A percentile compares a stretch with the other conserved stretches of the same genome.
These are phyloP conservation scores for Tetramorium alpestre DNA, from an alignment of 1,140 invertebrate species.

Conservation along the genomic window DNA sequence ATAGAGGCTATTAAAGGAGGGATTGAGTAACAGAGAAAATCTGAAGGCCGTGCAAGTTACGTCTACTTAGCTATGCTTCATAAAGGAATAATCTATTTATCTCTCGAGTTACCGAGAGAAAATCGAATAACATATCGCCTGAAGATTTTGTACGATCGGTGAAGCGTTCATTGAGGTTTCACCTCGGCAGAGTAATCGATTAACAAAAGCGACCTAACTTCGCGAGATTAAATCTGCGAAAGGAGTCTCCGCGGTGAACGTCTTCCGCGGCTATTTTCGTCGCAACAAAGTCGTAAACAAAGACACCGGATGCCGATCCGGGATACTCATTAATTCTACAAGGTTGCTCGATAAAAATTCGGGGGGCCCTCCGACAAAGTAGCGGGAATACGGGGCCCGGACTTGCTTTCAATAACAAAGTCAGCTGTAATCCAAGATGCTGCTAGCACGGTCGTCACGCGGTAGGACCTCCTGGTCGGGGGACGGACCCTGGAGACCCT, in stretches of 20 bases:
- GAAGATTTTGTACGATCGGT: not conserved
- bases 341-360: conserved; percentile 46
- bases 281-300: conserved; percentile 22
- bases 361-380: conserved; percentile 35
- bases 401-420: conserved; percentile 54
- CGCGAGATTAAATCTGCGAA: conserved; percentile 17
- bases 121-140: not conserved
- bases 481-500: not conserved
- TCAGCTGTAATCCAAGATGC: conserved; percentile 59
- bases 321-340: conserved; percentile 52
- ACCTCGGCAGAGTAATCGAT: not conserved
- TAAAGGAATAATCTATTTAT: not conserved
- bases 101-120: not conserved
- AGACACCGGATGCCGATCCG: conserved; percentile 14
- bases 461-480: conserved; percentile 28
- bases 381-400: conserved; percentile 15
- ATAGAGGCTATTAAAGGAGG: not conserved
- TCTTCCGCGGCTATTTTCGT: conserved; percentile 3
- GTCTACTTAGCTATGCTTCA: not conserved
- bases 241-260: not conserved
- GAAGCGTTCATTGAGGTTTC: not conserved
- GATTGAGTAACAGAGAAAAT: not conserved
- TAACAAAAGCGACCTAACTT: not conserved
- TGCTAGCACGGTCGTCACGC: conserved; percentile 32
- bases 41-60: not conserved